Percentiles rank a stretch among this genome's conserved stretches.
Evolutionary conservation across 2,888 invertebrate genomes (phyloP).

Genomic region (Drosophila gaucha): DNA sequence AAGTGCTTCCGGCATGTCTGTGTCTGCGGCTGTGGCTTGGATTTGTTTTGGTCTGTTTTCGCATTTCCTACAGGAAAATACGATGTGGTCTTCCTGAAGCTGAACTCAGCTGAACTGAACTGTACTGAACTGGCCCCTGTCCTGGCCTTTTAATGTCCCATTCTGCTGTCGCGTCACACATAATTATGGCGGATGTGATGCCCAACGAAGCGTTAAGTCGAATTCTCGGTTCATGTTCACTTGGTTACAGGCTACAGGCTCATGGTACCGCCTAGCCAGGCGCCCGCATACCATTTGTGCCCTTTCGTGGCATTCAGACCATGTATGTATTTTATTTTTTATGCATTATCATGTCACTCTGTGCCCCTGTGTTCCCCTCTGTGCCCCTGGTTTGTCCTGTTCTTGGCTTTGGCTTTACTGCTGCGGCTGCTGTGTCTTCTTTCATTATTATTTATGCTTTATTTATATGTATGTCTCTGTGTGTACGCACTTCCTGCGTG

Average conservation of each 20-base stretch:
- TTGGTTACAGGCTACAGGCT: constrained; percentile 32
- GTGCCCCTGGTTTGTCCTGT: constrained; percentile 4
- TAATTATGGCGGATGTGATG: constrained; percentile 81
- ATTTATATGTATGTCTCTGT: constrained; percentile 59
- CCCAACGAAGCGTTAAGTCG: constrained; percentile 78
- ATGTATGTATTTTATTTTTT: constrained; percentile 76
- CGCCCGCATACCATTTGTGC: constrained; percentile 61
- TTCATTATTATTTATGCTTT: constrained; percentile 80
- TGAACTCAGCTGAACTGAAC: constrained; percentile 16
- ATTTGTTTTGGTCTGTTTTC: constrained; percentile 27
- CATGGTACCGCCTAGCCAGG: constrained; percentile 5
- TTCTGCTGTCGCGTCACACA: constrained; percentile 74
- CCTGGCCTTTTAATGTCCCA: constrained; percentile 67
- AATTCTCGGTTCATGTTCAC: constrained; percentile 69
- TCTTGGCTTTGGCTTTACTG: not conserved
- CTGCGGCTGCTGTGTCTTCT: constrained; percentile 48
- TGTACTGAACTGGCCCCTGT: constrained; percentile 26
- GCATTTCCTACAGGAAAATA: constrained; percentile 48
- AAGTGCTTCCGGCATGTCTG: constrained; percentile 61
- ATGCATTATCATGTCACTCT: constrained; percentile 74
- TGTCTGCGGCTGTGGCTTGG: constrained; percentile 15
- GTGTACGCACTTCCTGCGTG: constrained; percentile 75
- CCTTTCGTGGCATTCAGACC: constrained; percentile 59
- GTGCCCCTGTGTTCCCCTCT: constrained; percentile 21
- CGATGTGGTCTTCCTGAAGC: constrained; percentile 39